Percentiles rank a stretch among this genome's conserved stretches.
These are phyloP conservation scores for Melinopterus prodromus DNA, from an alignment of 2,888 invertebrate species.

Conservation along the genomic window DNA sequence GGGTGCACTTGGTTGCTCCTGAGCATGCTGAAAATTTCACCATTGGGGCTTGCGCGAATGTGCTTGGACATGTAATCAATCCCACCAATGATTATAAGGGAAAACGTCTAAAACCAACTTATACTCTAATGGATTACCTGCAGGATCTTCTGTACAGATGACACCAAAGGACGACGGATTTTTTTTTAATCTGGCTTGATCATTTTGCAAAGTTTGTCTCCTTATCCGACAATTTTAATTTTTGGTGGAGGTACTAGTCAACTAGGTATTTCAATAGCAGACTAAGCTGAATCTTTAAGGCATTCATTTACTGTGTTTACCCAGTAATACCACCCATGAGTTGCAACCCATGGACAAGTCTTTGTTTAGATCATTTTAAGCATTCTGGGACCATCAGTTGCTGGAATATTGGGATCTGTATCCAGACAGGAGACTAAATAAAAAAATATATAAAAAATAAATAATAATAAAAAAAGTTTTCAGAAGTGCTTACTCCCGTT, in stretches of 20 bases:
- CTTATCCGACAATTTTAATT: background rate
- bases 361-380: constrained; percentile 48
- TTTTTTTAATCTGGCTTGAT: constrained; percentile 39
- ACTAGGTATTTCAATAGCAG: constrained; percentile 41
- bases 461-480: too few species aligned
- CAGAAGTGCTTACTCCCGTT: constrained; percentile 42
- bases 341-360: constrained; percentile 50
- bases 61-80: constrained; percentile 41
- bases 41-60: constrained; percentile 49
- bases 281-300: constrained; percentile 40
- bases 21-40: constrained; percentile 53
- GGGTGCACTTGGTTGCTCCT: constrained; percentile 46
- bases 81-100: constrained; percentile 37
- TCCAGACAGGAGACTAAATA: constrained; percentile 46
- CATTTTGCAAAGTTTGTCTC: constrained; percentile 37
- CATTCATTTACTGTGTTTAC: constrained; percentile 49
- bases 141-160: constrained; percentile 42
- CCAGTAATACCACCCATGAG: constrained; percentile 51
- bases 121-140: constrained; percentile 42
- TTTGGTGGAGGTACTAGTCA: constrained; percentile 32
- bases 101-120: constrained; percentile 39
- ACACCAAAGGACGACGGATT: constrained; percentile 42
- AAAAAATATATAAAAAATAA: too few species aligned
- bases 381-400: constrained; percentile 52
- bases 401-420: constrained; percentile 47